phyloP scores from a whole-genome alignment of 2,888 invertebrate species.

The Shargacucullia verbasci region DNA sequence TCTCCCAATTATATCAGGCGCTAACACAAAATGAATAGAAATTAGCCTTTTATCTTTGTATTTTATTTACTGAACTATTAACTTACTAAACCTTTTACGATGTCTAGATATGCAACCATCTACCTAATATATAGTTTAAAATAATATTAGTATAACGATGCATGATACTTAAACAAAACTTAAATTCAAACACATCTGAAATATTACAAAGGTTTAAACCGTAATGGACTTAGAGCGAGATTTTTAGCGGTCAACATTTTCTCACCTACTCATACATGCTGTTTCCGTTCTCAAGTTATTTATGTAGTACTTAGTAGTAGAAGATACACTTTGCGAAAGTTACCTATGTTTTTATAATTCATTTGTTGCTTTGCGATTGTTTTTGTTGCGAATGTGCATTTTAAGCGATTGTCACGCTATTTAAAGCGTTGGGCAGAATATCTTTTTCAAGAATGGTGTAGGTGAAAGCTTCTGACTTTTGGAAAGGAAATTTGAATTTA shows the following conservation, averaged over 20 bases:
- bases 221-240: slow-evolving; percentile 23
- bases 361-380: slow-evolving; percentile 74
- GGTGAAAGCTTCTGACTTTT: not conserved
- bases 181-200: not conserved
- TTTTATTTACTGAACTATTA: too few species aligned
- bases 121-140: too few species aligned
- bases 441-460: slow-evolving; percentile 1
- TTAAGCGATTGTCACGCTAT: slow-evolving; percentile 56
- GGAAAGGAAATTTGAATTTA: too few species aligned
- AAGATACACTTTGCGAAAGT: slow-evolving; percentile 64
- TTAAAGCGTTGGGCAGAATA: slow-evolving; percentile 1
- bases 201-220: slow-evolving; percentile 1
- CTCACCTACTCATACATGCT: slow-evolving; percentile 23
- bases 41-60: too few species aligned
- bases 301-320: slow-evolving; percentile 48
- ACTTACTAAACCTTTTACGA: too few species aligned
- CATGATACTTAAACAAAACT: too few species aligned
- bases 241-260: not conserved
- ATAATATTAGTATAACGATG: not conserved
- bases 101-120: too few species aligned
- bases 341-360: slow-evolving; percentile 58
- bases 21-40: too few species aligned
- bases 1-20: too few species aligned
- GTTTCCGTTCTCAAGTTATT: slow-evolving; percentile 44
- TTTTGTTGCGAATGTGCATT: slow-evolving; percentile 58